Base-by-base conservation (phyloP, 2,113 vertebrate genomes). In the Addax nasomaculatus region DNA sequence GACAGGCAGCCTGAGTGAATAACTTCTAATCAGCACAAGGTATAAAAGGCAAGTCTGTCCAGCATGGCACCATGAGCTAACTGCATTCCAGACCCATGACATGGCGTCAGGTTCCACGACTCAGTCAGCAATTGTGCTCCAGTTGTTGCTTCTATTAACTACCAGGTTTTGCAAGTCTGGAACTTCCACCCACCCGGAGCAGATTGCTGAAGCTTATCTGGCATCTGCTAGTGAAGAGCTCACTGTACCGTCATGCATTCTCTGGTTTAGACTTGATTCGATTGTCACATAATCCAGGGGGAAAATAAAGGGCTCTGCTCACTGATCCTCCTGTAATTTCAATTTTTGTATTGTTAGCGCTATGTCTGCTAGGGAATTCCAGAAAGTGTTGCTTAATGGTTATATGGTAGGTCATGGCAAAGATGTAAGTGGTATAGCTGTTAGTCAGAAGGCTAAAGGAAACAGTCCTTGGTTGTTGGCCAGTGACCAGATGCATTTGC, bases 81-180 rank as follows among this genome's bases (percentile, higher is more conserved):
- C 88, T n/a, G 7, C 93, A 97, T 98, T 98, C 97, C 96, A 98
- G 83, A 49, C 90, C 2, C n/a, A 81, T 98, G 98, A 98, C 81
- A 51, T 49, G 84, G 0, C 5, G 7, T 79, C 80, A 83, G 1
- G 2, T 96, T 81, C 49, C 45, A 92, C 47, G 57, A 90, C 93
- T 86, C 79, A 55, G 55, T 97, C 96, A 98, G 60, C 90, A 45
- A 51, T 89, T 97, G 96, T 78, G 33, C 70, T 60, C 57, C 60
- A 78, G 60, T 70, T 97, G 81, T 87, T 98, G 97, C 83, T 90
- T 97, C 95, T 94, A 81, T 94, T 96, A 96, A 97, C 6, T 1
- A 85, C 96, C 93, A 64, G 60, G 93, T 97, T 98, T 98, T 33
- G 76, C 96, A 99, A 99, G 89, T 47, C 0, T 4, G 97, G 98